A percentile compares a stretch with the other conserved stretches of the same genome.
Conservation (phyloP, 2,888 invertebrate species). For the Euzophera pinguis region DNA sequence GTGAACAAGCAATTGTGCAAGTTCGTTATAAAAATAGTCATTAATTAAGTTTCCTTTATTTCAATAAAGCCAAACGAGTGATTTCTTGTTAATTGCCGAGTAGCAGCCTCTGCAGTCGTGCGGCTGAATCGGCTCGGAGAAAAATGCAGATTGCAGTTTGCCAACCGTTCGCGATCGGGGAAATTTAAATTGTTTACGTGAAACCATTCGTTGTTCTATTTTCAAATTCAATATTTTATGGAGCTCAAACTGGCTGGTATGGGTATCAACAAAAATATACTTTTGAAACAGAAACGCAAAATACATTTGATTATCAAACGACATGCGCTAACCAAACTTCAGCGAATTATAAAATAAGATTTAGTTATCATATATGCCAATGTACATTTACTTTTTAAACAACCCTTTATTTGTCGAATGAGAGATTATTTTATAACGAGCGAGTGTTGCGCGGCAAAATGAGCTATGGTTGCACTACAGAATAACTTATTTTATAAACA, state of each 20-base stretch:
- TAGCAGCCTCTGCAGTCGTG: slow-evolving; percentile 41
- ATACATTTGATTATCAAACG: too few species aligned
- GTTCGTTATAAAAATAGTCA: slow-evolving; percentile 23
- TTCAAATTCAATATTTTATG: slow-evolving; percentile 16
- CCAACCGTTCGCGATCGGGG: slow-evolving; percentile 22
- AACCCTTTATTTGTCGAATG: too few species aligned
- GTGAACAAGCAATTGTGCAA: slow-evolving; percentile 14
- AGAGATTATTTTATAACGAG: too few species aligned
- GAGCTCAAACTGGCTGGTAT: background rate
- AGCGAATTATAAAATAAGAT: too few species aligned
- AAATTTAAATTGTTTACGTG: slow-evolving; percentile 58
- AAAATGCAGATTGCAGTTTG: slow-evolving; percentile 47
- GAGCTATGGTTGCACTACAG: too few species aligned
- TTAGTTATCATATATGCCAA: too few species aligned
- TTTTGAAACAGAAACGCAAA: too few species aligned
- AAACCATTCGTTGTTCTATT: slow-evolving; percentile 54
- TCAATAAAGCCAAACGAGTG: slow-evolving; percentile 59
- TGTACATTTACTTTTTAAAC: too few species aligned
- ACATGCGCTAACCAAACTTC: too few species aligned
- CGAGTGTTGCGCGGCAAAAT: too few species aligned
- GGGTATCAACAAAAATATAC: background rate
- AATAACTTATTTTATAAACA: too few species aligned
- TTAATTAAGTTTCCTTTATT: slow-evolving; percentile 59
- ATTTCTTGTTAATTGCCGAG: slow-evolving; percentile 68
- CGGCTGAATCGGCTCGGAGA: slow-evolving; percentile 26